A percentile compares a stretch with the other conserved stretches of the same genome.
phyloP scores from a whole-genome alignment of 2,113 vertebrate species.

The Peucedramus taeniatus region DNA sequence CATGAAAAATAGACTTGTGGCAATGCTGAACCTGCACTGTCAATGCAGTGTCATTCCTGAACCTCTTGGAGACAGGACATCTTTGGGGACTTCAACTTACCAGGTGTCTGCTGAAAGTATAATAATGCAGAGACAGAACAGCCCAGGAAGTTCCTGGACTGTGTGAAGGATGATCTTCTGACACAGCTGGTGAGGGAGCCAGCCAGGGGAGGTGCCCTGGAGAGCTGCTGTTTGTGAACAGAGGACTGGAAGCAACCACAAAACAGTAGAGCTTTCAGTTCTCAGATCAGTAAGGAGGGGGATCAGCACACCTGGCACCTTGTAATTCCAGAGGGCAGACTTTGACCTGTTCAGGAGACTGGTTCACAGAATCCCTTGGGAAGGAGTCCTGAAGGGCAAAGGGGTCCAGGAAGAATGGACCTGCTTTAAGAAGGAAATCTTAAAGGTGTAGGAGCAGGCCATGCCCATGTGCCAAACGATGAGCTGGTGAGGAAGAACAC shows the following conservation, averaged over 20 bases:
- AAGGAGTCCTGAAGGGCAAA: not conserved
- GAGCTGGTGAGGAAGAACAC: not conserved
- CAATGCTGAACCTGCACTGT: too few species aligned
- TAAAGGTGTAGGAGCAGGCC: not conserved
- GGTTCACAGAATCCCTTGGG: not conserved
- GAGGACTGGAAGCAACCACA: not conserved
- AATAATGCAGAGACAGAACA: not conserved
- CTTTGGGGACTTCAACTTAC: not conserved
- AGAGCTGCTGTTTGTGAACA: not conserved
- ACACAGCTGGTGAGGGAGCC: not conserved
- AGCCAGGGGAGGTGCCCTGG: not conserved
- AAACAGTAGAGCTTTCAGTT: not conserved
- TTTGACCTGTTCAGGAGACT: not conserved
- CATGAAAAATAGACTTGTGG: not conserved
- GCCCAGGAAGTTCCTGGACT: not conserved
- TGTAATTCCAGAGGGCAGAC: not conserved
- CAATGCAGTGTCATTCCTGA: not conserved
- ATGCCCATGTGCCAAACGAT: not conserved
- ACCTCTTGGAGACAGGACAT: not conserved
- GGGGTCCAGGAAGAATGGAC: not conserved
- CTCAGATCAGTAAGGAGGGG: not conserved
- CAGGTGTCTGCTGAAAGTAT: not conserved
- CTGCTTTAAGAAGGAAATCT: not conserved
- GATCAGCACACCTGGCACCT: not conserved
- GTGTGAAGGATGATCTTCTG: not conserved